These are phyloP conservation scores for Austrolebias charrua DNA, from an alignment of 2,797 vertebrate species.

Conservation along the genomic window DNA sequence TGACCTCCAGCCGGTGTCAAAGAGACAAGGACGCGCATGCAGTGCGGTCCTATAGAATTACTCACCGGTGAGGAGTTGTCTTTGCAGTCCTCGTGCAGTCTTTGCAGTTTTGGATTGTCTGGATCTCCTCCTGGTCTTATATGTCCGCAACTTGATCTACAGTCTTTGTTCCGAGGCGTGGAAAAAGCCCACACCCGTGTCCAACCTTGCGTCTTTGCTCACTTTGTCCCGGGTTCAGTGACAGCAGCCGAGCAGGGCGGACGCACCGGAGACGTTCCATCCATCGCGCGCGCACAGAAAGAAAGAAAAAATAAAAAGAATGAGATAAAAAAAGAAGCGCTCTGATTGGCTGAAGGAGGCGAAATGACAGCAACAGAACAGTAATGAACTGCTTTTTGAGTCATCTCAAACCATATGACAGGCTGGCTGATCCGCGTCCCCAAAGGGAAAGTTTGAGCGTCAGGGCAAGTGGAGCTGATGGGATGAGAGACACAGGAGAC, in stretches of 20 bases:
- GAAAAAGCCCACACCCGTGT: not conserved
- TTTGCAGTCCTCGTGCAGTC: not conserved
- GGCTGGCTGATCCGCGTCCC: not conserved
- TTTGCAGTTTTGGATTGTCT: not conserved
- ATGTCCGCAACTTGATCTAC: slow-evolving; percentile 22
- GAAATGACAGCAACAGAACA: not conserved
- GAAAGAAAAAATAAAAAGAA: not conserved
- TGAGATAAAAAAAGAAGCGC: slow-evolving; percentile 22
- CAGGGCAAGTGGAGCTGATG: not conserved
- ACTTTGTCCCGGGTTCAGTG: slow-evolving; percentile 12
- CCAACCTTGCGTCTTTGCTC: not conserved
- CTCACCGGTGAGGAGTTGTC: slow-evolving; percentile 41
- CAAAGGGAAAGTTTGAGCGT: slow-evolving; percentile 38
- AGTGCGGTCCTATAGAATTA: slow-evolving; percentile 2
- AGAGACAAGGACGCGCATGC: not conserved
- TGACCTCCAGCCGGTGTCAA: slow-evolving; percentile 23
- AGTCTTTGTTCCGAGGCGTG: not conserved
- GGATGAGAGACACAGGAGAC: slow-evolving; percentile 9
- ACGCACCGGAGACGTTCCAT: slow-evolving; percentile 29
- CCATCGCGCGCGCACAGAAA: slow-evolving; percentile 7
- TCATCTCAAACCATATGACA: not conserved
- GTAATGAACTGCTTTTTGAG: not conserved
- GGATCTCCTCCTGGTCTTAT: not conserved
- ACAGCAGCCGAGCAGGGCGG: slow-evolving; percentile 2
- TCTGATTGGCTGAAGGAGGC: not conserved